Evolutionary conservation across 2,797 vertebrate species (phyloP), one percentile per base, ranked within the genome.

Genomic region (Pseudochirops corinnae): DNA sequence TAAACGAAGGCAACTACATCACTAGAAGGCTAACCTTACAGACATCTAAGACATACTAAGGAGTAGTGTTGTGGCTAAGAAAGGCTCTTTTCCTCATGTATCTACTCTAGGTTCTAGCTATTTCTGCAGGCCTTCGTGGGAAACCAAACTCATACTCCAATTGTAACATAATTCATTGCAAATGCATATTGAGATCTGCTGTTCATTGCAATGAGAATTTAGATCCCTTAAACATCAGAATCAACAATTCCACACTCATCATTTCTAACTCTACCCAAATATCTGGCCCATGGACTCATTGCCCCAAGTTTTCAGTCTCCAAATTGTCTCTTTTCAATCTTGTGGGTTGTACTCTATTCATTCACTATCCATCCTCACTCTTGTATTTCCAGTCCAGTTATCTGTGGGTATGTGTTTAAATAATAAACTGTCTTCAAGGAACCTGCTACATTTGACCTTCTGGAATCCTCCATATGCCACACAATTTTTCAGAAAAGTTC

Each of bases 1-100:
- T 18, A 26, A 18, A 3, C 56, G n/a, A 4, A 50, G 29, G 21
- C 0, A 7, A 3, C 9, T 28, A 21, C 11, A 31, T 29, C 50
- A 39, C 14, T 55, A 31, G 0, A 3, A 7, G 21, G 21, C 4
- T 53, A n/a, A 21, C 28, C 28, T 39, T 29, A 11, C 26, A 74
- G 57, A 29, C 52, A 90, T 7, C 90, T 28, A 9, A 93, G 50
- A 26, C 2, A 28, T 26, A 46, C 90, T 26, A 1, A 14, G 3
- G 9, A 46, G 46, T 46, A 2, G 74, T 12, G 10, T 57, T 39
- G 26, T 24, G 12, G 31, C 16, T 74, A 92, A 53, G 0, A 13
- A 33, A 0, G 56, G 13, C 18, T 31, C 21, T 60, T 24, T 0
- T 39, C 18, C 28, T 21, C 1, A 1, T 0, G 13, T 1, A 16